Base-by-base conservation (phyloP, 1,140 invertebrate genomes). In the Homarus americanus region DNA sequence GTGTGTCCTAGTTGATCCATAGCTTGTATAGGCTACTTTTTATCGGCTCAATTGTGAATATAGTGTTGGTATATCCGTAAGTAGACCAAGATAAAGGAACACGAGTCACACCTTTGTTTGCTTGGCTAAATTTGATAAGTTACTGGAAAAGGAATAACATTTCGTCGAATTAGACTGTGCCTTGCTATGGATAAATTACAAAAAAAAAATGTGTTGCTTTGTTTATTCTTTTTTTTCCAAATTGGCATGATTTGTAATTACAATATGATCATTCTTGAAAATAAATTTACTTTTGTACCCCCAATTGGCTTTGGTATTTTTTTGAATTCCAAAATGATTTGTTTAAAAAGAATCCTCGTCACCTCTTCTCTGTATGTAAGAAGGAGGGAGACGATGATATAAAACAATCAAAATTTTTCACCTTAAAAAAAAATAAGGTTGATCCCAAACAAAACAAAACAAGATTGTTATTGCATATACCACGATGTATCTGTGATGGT, bases 271-370 rank as follows among this genome's bases (percentile, higher is more conserved):
- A 82, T 83, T 90, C 44, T 83, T 53, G 72, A 83, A 90, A 90
- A 90, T 90, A 90, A 90, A 90, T 90, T 90, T 90, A 90, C 80
- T 90, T 90, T 90, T 90, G 49, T 90, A 90, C 88, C 88, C 87
- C 88, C 82, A 90, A 90, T 90, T 90, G 88, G 88, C 88, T 90
- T 58, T 83, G 32, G 41, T 32, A 73, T 34, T 90, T 83, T 76
- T 58, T 78, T 83, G 36, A 90, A 84, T 90, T 83, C 79, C 80
- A 83, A 58, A 80, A 63, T 87, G 17, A 10, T 41, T 83, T 83
- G 34, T 83, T 83, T 75, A 41, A 49, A 41, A n/a, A 53, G n/a
- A n/a, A n/a, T n/a, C n/a, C n/a, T n/a, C n/a, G n/a, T 40, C 34
- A 9, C 28, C 5, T 53, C 32, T 80, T 28, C 28, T 49, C 7